Evolutionary conservation across 2,888 invertebrate genomes (phyloP), one percentile per base, ranked within the genome.

Genomic region (Mesopsocus fuscifrons): DNA sequence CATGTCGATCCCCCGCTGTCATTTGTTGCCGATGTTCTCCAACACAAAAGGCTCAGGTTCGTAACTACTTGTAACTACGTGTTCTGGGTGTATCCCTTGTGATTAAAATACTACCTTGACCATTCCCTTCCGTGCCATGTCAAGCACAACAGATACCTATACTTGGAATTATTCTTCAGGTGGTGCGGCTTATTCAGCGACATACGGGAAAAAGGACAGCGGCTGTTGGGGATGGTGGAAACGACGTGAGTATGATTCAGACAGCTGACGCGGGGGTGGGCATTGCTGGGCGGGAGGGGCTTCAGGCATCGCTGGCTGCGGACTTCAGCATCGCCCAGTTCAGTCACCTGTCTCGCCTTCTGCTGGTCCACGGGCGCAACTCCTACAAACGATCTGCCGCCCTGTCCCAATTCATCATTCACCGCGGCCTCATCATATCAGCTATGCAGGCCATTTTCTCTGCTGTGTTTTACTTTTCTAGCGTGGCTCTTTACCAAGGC

Each of bases 381-480:
- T 80, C 89, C 46, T 85, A 87, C 59, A 91, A 94, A 68, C 71
- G 98, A 43, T 95, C 95, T 0, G 92, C 97, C n/a, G 84, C 94
- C 3, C 71, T 99, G 15, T 87, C 89, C 51, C 94, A 98, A 61
- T 98, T 98, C 64, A 95, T 99, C 44, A 97, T 99, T 57, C 98
- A 98, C 62, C 74, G 95, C 43, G 98, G 98, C 33, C 72, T 98
- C 46, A 94, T 99, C 54, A 97, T 99, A 47, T 94, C 97, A 40
- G 92, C 92, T 11, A 92, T 99, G 84, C 82, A 88, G 68, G 98
- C 97, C 2, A 87, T 99, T 32, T 99, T 99, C 65, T 95, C 94
- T 2, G 92, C 95, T 20, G 94, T 98, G 26, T 99, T 99, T 67
- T 98, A 97, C 67, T 81, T 98, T 59, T 92, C 95, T 16, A 94